phyloP scores from a whole-genome alignment of 2,113 vertebrate species.

The Platichthys stellatus region DNA sequence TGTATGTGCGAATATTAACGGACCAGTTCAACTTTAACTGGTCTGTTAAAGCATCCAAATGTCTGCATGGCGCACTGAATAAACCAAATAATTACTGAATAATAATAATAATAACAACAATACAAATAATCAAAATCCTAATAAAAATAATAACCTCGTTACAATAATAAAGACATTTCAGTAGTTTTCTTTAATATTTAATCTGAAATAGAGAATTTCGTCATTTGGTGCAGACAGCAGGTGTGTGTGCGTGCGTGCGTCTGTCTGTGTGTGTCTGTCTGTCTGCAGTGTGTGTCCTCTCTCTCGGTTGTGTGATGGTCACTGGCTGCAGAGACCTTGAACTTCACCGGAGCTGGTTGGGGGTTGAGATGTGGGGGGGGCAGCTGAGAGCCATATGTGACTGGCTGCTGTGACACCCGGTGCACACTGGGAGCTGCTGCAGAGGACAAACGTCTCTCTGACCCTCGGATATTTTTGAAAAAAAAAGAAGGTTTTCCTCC shows the following conservation, averaged over 20 bases:
- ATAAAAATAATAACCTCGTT: background rate
- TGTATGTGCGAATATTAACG: background rate
- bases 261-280: too few relatives aligned
- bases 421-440: constrained; percentile 51
- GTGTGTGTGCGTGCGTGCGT: background rate
- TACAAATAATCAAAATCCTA: constrained; percentile 5
- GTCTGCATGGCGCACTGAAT: too few relatives aligned
- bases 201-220: background rate
- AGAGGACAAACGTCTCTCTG: background rate
- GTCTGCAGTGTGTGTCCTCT: background rate
- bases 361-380: constrained; percentile 31
- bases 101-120: background rate
- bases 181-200: background rate
- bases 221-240: background rate
- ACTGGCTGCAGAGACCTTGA: constrained; percentile 76
- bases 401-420: constrained; percentile 62
- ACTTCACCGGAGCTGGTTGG: constrained; percentile 73
- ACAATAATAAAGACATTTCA: background rate
- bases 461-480: background rate
- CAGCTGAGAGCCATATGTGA: constrained; percentile 19
- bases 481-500: background rate
- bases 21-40: background rate
- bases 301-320: constrained; percentile 45
- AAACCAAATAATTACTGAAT: too few relatives aligned
- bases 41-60: too few relatives aligned